Conservation (phyloP, 2,113 vertebrate genomes). For the Hyaena hyaena region DNA sequence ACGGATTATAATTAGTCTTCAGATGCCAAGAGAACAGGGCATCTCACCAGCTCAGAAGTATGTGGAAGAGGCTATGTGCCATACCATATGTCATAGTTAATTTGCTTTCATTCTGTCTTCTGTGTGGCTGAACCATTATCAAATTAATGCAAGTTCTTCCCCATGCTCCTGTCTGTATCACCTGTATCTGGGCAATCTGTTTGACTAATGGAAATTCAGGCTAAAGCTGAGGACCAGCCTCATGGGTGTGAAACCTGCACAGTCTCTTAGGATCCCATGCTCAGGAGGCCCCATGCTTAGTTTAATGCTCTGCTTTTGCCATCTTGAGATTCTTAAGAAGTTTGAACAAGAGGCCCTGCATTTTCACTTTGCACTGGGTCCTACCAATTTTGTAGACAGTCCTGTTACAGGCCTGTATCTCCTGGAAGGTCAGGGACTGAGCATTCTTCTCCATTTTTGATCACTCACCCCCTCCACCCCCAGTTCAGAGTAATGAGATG, state of each 20-base stretch:
- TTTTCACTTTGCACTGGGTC: not conserved
- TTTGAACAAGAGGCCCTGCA: not conserved
- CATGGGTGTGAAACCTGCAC: not conserved
- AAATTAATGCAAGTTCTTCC: not conserved
- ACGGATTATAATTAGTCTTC: not conserved
- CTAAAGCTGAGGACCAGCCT: not conserved
- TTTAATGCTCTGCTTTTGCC: not conserved
- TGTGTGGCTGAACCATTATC: not conserved
- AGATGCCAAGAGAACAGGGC: not conserved
- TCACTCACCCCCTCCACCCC: not conserved
- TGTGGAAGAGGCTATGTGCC: not conserved
- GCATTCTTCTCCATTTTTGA: not conserved
- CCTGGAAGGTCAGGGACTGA: not conserved
- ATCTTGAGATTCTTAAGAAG: not conserved
- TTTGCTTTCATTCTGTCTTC: not conserved
- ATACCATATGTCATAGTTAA: not conserved
- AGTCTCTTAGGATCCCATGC: accelerated
- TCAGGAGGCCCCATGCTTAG: not conserved
- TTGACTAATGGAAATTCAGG: not conserved
- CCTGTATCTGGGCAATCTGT: not conserved
- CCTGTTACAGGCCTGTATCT: not conserved
- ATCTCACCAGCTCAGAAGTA: not conserved
- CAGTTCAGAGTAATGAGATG: not conserved
- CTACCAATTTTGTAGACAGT: not conserved
- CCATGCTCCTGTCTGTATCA: not conserved